phyloP scores from a whole-genome alignment of 2,888 invertebrate species.

The Diaphora mendica region DNA sequence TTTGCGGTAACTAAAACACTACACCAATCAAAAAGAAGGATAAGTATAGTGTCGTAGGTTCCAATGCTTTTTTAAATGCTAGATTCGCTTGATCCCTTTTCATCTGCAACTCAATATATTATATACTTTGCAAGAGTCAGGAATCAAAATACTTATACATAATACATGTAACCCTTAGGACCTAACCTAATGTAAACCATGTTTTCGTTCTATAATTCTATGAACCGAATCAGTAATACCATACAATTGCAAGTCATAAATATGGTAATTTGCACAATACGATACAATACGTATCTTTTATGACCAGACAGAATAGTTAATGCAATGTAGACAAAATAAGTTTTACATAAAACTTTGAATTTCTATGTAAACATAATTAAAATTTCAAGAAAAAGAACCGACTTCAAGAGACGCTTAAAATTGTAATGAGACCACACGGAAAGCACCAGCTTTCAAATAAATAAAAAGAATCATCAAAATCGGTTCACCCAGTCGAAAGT shows the following conservation, averaged over 20 bases:
- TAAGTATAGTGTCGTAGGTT: too few species aligned
- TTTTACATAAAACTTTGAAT: not conserved
- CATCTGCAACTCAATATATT: too few species aligned
- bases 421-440: too few species aligned
- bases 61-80: too few species aligned
- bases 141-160: conserved; percentile 19
- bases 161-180: not conserved
- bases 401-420: too few species aligned
- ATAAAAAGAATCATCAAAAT: too few species aligned
- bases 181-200: not conserved
- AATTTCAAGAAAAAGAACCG: too few species aligned
- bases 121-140: conserved; percentile 18
- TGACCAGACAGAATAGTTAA: not conserved
- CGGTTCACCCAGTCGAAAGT: too few species aligned
- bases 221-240: conserved; percentile 47
- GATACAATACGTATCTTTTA: conserved; percentile 29
- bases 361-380: not conserved
- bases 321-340: not conserved
- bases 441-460: too few species aligned
- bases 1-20: too few species aligned
- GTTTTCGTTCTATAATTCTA: conserved; percentile 25
- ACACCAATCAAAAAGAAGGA: too few species aligned
- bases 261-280: conserved; percentile 28
- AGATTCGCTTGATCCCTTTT: too few species aligned
- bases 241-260: conserved; percentile 32